Base-by-base conservation (phyloP, 2,888 invertebrate species). In the Orthonevra nobilis region DNA sequence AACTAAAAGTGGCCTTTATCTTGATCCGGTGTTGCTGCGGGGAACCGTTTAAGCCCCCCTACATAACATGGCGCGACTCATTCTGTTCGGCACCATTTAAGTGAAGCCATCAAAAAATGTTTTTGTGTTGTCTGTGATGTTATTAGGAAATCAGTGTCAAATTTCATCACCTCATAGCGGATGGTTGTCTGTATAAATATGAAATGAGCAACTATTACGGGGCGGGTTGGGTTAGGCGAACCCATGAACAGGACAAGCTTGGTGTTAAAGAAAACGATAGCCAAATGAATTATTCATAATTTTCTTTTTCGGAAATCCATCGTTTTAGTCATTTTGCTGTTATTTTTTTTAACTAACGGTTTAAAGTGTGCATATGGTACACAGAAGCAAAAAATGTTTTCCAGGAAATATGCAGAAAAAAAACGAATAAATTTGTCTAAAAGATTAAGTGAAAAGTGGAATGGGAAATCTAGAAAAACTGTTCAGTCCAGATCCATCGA, bases 111-210 rank as follows among this genome's bases (percentile, higher is more conserved):
- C 42, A 60, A 48, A 58, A 44, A 46, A 32, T 40, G 34, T 28
- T 60, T 26, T 58, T 44, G 38, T 34, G 38, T 38, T 66, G 48
- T 58, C 56, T 56, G 56, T 58, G 56, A 68, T 48, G 58, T 68
- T 58, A 68, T 68, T 50, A 60, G 50, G 69, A 69, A 69, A 69
- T 60, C 69, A 70, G 69, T 70, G 69, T 70, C 69, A 70, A 70
- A 70, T 70, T 70, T 70, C 69, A 70, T 70, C 69, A 70, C 69
- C 69, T 60, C 61, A 50, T 61, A 44, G 60, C 32, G 52, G 60
- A 52, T 52, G 60, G 60, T 20, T 36, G 52, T 69, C 52, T 60
- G 44, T 34, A 58, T 69, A 69, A 69, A 58, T 58, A 69, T 69
- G 38, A 69, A 48, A 69, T 69, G 50, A 69, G 58, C 40, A 28